Evolutionary conservation across 2,797 vertebrate genomes (phyloP), one percentile per base, ranked within the genome.

Genomic region (Malacoctenus gilli): DNA sequence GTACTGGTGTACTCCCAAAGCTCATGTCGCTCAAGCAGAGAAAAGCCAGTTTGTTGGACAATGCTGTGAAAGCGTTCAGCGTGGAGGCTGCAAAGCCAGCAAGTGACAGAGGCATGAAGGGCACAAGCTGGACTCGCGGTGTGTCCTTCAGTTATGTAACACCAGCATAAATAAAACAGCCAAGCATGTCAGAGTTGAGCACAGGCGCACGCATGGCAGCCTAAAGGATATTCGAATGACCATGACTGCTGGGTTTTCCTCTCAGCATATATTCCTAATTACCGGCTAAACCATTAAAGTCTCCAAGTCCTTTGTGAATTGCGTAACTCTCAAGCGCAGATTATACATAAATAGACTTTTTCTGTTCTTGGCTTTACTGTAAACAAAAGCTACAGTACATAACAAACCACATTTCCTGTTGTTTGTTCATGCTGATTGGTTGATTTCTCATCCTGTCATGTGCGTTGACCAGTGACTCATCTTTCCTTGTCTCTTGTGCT

Each of bases 401-500:
- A n/a, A n/a, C n/a, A n/a, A n/a, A n/a, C n/a, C n/a, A 23, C 4
- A 23, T 23, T 23, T 8, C 22, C n/a, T n/a, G n/a, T n/a, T n/a
- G n/a, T 23, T 32, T 31, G 12, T 9, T 47, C 8, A 31, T n/a
- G 4, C 14, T 32, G 30, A 20, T 3, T 39, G 6, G 4, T 9
- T 25, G 4, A 25, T 52, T 52, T 48, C 23, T 53, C 15, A 44
- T 56, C 10, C 9, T 57, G 1, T 55, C 3, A 22, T 4, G 42
- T 2, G 0, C 46, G 7, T 48, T 23, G 37, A 22, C 19, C 6
- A 18, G 10, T 67, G 41, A 67, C 46, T 74, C 30, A 57, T 64
- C 21, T 21, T 7, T 56, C 1, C 22, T 59, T 10, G 30, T 79
- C 21, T 77, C n/a, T 62, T 14, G 79, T 74, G 86, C 28, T 52